A percentile compares a stretch with the other conserved stretches of the same genome.
Evolutionary conservation across 2,888 invertebrate species (phyloP).

Genomic region (Nymphalis urticae): DNA sequence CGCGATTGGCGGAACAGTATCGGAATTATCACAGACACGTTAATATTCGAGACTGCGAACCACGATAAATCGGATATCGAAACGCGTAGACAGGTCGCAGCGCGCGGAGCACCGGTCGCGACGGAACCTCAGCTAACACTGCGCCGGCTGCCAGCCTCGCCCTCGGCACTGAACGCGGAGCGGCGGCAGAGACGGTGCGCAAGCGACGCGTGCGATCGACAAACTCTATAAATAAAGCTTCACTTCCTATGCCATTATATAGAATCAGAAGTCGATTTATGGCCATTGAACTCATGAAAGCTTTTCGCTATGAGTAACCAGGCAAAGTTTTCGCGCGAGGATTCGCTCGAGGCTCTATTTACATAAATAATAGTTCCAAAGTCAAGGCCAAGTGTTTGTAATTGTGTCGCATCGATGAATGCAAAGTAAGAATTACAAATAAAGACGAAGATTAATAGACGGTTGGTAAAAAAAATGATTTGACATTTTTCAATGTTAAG

Average conservation of each 20-base stretch:
- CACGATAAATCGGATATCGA: constrained; percentile 47
- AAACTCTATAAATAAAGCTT: constrained; percentile 74
- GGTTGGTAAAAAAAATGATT: background rate
- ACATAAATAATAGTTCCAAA: constrained; percentile 44
- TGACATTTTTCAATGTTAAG: background rate
- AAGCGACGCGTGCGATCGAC: constrained; percentile 54
- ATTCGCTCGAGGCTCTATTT: constrained; percentile 41
- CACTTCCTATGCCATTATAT: constrained; percentile 69
- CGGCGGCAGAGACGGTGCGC: constrained; percentile 42
- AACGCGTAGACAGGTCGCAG: constrained; percentile 38
- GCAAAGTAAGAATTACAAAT: background rate
- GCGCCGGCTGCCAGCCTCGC: constrained; percentile 50
- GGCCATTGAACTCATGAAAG: constrained; percentile 76
- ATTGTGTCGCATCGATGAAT: background rate
- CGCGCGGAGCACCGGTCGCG: constrained; percentile 57
- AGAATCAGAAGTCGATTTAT: constrained; percentile 74
- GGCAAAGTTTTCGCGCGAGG: constrained; percentile 46
- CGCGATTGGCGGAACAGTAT: constrained; percentile 68
- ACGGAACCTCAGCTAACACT: constrained; percentile 56
- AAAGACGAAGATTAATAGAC: background rate
- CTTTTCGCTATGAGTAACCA: constrained; percentile 61
- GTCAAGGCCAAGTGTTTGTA: constrained; percentile 52
- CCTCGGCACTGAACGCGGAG: constrained; percentile 42
- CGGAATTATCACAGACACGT: constrained; percentile 71
- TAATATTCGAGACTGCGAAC: constrained; percentile 57